Evolutionary conservation across 2,888 invertebrate genomes (phyloP).

Genomic region (Mycalesis mineus): DNA sequence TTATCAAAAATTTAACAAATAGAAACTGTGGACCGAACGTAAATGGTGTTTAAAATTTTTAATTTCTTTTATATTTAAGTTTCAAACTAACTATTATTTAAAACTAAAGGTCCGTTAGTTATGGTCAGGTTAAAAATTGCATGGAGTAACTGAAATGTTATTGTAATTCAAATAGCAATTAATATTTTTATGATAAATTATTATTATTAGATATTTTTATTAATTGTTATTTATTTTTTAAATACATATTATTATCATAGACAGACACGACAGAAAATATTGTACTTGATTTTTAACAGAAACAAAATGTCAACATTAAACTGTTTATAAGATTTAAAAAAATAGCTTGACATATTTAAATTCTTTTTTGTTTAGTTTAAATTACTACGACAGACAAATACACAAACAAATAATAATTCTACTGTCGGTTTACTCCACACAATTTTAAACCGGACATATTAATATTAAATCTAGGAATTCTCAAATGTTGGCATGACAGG

Average conservation of each 20-base stretch:
- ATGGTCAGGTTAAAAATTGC: neutral
- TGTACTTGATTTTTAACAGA: too few species aligned
- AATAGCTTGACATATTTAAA: too few species aligned
- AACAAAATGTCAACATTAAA: too few species aligned
- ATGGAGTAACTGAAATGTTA: neutral
- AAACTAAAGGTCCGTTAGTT: neutral
- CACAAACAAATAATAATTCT: neutral
- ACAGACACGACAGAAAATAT: too few species aligned
- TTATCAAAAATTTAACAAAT: constrained; percentile 32
- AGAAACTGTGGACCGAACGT: constrained; percentile 34
- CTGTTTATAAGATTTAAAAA: too few species aligned
- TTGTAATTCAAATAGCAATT: neutral
- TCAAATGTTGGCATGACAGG: constrained; percentile 21
- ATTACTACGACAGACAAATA: too few species aligned
- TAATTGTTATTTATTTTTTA: too few species aligned
- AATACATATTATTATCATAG: too few species aligned
- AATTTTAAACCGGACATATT: neutral
- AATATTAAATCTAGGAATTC: neutral
- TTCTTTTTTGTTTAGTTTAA: too few species aligned
- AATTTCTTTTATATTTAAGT: too few species aligned
- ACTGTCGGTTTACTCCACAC: neutral
- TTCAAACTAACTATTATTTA: neutral
- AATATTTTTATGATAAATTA: too few species aligned
- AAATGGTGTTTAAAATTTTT: neutral
- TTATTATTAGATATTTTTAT: too few species aligned